Percentiles rank a stretch among this genome's conserved stretches.
These are phyloP conservation scores for Hoplodrina blanda DNA, from an alignment of 2,888 invertebrate genomes.

Conservation along the genomic window DNA sequence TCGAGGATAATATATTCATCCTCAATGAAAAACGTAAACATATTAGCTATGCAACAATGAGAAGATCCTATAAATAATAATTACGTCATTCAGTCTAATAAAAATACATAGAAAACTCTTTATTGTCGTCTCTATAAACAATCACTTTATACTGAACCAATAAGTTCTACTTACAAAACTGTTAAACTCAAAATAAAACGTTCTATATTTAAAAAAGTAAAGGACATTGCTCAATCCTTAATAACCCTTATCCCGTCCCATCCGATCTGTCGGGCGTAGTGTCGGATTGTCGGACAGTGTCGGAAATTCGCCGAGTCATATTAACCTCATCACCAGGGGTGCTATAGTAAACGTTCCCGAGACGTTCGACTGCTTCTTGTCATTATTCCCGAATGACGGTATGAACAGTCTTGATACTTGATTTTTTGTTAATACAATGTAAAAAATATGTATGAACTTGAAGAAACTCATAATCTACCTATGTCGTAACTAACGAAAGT, in stretches of 20 bases:
- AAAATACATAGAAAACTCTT: not conserved
- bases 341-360: constrained; percentile 78
- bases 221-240: not conserved
- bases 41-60: not conserved
- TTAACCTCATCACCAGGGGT: constrained; percentile 84
- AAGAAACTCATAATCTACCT: not conserved
- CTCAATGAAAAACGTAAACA: not conserved
- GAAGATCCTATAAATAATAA: constrained; percentile 1
- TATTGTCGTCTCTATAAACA: not conserved
- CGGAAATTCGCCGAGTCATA: constrained; percentile 85
- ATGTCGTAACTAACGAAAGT: too few relatives aligned
- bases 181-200: too few relatives aligned
- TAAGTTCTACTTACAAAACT: constrained; percentile 1
- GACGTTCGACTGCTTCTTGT: constrained; percentile 79
- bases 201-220: constrained; percentile 6
- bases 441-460: not conserved
- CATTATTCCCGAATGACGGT: constrained; percentile 74
- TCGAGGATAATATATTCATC: not conserved
- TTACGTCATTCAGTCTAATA: not conserved
- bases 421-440: not conserved
- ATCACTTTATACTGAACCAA: not conserved
- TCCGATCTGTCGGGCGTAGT: constrained; percentile 40
- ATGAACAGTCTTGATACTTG: constrained; percentile 71
- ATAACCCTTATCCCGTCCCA: constrained; percentile 18
- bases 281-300: constrained; percentile 50